Conservation (phyloP, 2,888 invertebrate species). For the Baccha elongata region DNA sequence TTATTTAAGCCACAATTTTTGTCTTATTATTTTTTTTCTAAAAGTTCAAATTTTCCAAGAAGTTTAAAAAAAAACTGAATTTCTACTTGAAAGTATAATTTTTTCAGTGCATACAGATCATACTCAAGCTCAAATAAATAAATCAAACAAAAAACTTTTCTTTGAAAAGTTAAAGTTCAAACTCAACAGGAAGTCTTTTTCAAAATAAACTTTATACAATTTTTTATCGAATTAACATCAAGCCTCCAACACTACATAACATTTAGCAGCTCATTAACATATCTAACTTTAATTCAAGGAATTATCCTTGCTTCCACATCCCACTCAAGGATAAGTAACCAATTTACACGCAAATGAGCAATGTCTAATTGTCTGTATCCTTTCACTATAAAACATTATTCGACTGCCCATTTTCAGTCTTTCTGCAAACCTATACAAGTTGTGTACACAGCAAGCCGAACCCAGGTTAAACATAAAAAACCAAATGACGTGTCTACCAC, state of each 20-base stretch:
- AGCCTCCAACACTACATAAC: neutral
- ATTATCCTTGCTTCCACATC: neutral
- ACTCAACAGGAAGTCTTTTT: no score
- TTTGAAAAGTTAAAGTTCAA: no score
- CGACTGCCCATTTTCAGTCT: conserved; percentile 27
- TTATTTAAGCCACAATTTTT: no score
- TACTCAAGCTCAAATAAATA: no score
- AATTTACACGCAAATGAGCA: conserved; percentile 36
- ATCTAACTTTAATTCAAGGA: conserved; percentile 21
- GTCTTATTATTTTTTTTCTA: no score
- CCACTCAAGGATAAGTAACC: conserved; percentile 34
- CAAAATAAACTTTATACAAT: no score
- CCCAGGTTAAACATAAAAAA: conserved; percentile 59
- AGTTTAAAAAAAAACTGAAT: no score
- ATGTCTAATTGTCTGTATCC: conserved; percentile 35
- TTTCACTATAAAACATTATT: conserved; percentile 28
- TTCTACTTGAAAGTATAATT: no score
- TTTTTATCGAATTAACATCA: no score
- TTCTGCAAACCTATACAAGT: conserved; percentile 11
- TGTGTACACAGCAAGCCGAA: neutral
- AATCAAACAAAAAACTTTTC: no score
- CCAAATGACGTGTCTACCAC: conserved; percentile 70
- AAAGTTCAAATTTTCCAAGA: no score
- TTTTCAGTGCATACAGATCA: no score
- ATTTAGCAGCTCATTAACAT: conserved; percentile 9